Percentiles rank a stretch among this genome's conserved stretches.
Evolutionary conservation across 2,888 invertebrate species (phyloP).

Genomic region (Tridacna gigas): DNA sequence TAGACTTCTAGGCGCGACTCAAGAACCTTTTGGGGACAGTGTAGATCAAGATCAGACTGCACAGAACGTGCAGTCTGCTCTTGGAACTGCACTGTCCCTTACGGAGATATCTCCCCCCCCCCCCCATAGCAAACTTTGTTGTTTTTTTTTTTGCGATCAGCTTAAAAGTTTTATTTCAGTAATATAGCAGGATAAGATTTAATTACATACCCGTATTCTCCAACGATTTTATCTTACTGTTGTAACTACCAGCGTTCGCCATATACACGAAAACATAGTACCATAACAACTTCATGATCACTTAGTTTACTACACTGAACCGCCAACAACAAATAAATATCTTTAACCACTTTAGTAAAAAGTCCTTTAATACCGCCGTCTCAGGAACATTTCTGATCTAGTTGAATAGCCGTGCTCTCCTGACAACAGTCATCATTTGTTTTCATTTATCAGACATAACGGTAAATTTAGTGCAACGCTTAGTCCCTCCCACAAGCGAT

Average conservation of each 20-base stretch:
- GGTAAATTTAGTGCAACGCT: neutral
- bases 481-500: too few relatives aligned
- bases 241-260: slow-evolving; percentile 6
- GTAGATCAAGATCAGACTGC: too few relatives aligned
- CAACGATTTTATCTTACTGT: slow-evolving; percentile 9
- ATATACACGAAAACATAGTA: slow-evolving; percentile 5
- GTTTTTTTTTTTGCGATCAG: too few relatives aligned
- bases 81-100: too few relatives aligned
- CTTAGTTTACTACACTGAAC: neutral
- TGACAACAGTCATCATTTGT: slow-evolving; percentile 9
- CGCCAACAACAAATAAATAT: neutral
- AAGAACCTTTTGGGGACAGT: too few relatives aligned
- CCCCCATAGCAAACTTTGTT: too few relatives aligned
- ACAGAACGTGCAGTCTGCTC: too few relatives aligned
- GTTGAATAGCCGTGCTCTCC: neutral
- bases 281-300: slow-evolving; percentile 12
- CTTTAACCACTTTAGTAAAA: neutral
- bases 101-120: too few relatives aligned
- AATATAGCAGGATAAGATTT: too few relatives aligned
- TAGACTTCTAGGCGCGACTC: too few relatives aligned
- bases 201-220: slow-evolving; percentile 18
- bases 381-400: neutral
- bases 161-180: too few relatives aligned
- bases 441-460: slow-evolving; percentile 8
- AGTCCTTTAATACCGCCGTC: neutral